Conservation (phyloP, 1,140 invertebrate species). For the Littorina saxatilis region DNA sequence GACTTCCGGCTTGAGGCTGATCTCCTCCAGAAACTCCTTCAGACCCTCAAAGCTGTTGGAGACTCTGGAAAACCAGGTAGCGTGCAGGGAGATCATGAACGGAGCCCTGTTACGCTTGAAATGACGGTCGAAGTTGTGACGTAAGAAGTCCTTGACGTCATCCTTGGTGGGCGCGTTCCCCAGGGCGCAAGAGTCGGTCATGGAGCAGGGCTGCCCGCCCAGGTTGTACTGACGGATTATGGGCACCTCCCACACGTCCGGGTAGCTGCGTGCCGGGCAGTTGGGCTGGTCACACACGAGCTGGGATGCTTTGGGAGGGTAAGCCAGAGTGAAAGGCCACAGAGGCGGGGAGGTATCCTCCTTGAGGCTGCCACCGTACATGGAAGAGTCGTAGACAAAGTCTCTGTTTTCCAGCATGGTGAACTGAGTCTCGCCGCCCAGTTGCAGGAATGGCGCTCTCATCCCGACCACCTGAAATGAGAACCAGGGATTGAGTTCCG, state of each 20-base stretch:
- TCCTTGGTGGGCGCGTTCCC: constrained; percentile 52
- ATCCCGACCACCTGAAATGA: constrained; percentile 56
- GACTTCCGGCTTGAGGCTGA: constrained; percentile 60
- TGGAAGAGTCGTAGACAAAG: constrained; percentile 64
- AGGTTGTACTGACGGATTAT: constrained; percentile 59
- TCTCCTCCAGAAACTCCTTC: constrained; percentile 58
- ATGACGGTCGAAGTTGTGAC: constrained; percentile 63
- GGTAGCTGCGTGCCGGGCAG: constrained; percentile 55
- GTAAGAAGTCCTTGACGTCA: constrained; percentile 55
- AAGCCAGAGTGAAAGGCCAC: constrained; percentile 66
- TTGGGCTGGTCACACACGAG: constrained; percentile 59
- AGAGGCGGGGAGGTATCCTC: constrained; percentile 42
- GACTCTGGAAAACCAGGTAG: constrained; percentile 61
- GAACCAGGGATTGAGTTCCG: constrained; percentile 58
- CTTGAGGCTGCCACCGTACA: constrained; percentile 44
- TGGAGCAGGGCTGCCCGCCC: constrained; percentile 55
- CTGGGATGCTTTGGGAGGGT: constrained; percentile 47
- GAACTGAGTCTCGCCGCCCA: constrained; percentile 59
- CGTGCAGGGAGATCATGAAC: constrained; percentile 63
- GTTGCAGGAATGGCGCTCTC: constrained; percentile 65
- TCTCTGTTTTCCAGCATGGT: constrained; percentile 53
- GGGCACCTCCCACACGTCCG: constrained; percentile 66
- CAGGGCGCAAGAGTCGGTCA: constrained; percentile 58
- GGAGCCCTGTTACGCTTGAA: constrained; percentile 61
- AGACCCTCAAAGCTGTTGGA: constrained; percentile 56